Evolutionary conservation across 2,797 vertebrate genomes (phyloP), one percentile per base, ranked within the genome.

Genomic region (Cirrhinus molitorella): DNA sequence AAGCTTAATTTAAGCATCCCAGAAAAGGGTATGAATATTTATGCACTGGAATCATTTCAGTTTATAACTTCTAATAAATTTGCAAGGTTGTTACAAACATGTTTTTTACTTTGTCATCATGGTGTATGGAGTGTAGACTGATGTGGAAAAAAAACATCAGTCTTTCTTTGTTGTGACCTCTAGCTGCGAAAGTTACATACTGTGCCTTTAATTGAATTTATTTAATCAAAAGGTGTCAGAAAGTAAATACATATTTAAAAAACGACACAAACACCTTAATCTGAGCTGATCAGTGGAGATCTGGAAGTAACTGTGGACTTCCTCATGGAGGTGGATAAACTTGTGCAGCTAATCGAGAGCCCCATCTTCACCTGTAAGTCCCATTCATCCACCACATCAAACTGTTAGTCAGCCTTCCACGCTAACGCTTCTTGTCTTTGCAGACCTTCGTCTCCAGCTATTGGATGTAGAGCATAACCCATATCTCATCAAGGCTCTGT

Each of bases 251-350:
- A 11, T 11, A 47, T 47, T 59, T 5, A 5, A 2, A 12, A 25
- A 28, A n/a, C 4, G 23, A 23, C 8, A 74, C 53, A 37, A 37
- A 5, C 5, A 89, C 94, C 95, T 96, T 96, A 90, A 94, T 90
- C 0, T 8, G 5, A 45, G 0, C 25, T 25, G 0, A 40, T 68
- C 92, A 97, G 96, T 1, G 98, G 98, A 45, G 97, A 98, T 83
- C 94, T 99, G 84, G 98, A 99, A 91, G 97, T 99, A 90, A 99
- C 98, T 0, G 97, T 99, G 81, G 98, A 99, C 90, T 99, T 99
- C 88, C 95, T 99, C 83, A 98, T 97, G 0, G 98, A 99, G 87
- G 98, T 99, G 23, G 98, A 99, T 95, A 99, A 99, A 89, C 93
- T 99, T 90, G 98, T 99, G 9, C 98, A 99, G 90, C 96, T 99